These are phyloP conservation scores for Sminthurinus aureus DNA, from an alignment of 2,888 invertebrate genomes.

Conservation along the genomic window DNA sequence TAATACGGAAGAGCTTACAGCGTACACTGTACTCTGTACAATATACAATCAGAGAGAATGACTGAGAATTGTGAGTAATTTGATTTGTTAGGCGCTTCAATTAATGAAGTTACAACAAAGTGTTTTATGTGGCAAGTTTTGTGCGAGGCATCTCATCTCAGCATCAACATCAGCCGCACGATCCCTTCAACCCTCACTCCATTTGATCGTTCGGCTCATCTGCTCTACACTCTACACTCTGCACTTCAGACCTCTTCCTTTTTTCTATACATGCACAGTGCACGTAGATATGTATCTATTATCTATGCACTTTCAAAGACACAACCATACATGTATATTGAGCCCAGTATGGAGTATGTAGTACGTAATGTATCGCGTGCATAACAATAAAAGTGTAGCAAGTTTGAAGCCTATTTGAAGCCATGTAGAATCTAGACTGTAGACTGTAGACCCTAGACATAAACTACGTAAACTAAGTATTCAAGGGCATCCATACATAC, in stretches of 20 bases:
- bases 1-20: no score
- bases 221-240: constrained; percentile 2
- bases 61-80: constrained; percentile 42
- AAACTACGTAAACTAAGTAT: not conserved
- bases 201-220: constrained; percentile 31
- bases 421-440: no score
- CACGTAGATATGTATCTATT: no score
- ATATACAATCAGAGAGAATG: constrained; percentile 35
- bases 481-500: not conserved
- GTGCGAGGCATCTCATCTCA: not conserved
- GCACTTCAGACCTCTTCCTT: not conserved
- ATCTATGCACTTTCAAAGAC: no score
- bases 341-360: no score
- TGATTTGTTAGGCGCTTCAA: constrained; percentile 45
- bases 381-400: no score
- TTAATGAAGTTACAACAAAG: constrained; percentile 43
- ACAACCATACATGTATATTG: no score
- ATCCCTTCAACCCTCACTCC: constrained; percentile 32
- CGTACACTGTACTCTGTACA: not conserved
- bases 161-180: not conserved
- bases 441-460: no score
- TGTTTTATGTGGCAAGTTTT: constrained; percentile 36
- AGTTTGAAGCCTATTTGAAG: no score
- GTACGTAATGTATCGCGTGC: no score
- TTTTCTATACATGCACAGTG: no score